Base-by-base conservation (phyloP, 2,888 invertebrate species). In the Eulithis prunata region DNA sequence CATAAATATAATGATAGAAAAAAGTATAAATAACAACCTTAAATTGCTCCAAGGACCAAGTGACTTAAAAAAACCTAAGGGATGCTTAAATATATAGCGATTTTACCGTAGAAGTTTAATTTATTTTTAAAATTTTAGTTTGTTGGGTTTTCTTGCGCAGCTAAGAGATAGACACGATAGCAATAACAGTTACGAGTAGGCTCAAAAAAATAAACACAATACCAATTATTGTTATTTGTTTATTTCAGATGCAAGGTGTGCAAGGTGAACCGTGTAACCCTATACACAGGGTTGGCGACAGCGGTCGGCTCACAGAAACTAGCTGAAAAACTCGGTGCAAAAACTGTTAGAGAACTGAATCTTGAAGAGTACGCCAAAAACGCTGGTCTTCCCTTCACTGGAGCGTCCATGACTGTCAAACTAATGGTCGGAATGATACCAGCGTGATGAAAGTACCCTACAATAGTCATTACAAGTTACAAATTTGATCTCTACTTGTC, bases 291-390 rank as follows among this genome's bases (percentile, higher is more conserved):
- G 71, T 0, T 78, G 78, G 73, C 82, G 74, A 72, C 79, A 3
- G 71, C 77, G 11, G 61, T 64, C 0, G 78, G 72, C 1, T 72
- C 78, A 0, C 82, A 80, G 59, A 80, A 71, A 62, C 73, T 78
- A 32, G 79, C 77, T 2, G 67, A 72, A 11, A 71, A 71, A 1
- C 75, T 78, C 4, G 76, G 75, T 8, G 78, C 79, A 72, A 71
- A 78, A 14, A 72, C 65, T 4, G 62, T 68, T 0, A 64, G 45
- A 3, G 66, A 68, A 13, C 41, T 71, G 12, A 55, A 56, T 38
- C 64, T 64, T 8, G 46, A 47, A 13, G 64, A 66, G 3, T 57
- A 64, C 21, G 66, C 58, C 0, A 57, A 53, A 21, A 52, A 64
- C 6, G 64, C 45, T 11, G 66, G 64, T 8, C 56, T 66, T 11